A percentile compares a stretch with the other conserved stretches of the same genome.
Evolutionary conservation across 2,797 vertebrate species (phyloP).

Genomic region (Semotilus atromaculatus): DNA sequence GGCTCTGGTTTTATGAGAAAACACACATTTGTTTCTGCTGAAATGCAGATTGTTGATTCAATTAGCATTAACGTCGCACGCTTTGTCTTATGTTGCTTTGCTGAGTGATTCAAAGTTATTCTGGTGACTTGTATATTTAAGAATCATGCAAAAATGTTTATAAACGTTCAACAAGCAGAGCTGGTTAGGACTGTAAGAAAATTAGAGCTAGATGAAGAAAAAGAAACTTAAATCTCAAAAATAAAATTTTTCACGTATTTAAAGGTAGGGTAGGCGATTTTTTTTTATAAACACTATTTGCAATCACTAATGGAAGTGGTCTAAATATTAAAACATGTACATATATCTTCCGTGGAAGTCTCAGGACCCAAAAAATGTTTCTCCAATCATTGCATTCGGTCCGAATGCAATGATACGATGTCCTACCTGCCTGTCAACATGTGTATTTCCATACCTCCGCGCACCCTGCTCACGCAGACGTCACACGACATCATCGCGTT

Average conservation of each 20-base stretch:
- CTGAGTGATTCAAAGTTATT: background rate
- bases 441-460: background rate
- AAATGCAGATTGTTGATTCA: slow-evolving; percentile 9
- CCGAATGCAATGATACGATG: background rate
- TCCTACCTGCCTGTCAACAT: background rate
- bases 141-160: background rate
- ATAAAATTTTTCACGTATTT: no score
- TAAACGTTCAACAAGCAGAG: background rate
- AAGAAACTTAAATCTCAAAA: no score
- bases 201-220: background rate
- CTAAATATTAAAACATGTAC: no score
- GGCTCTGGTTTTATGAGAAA: slow-evolving; percentile 22
- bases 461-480: no score
- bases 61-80: slow-evolving; percentile 13
- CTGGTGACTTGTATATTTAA: background rate
- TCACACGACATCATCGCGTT: background rate
- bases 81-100: slow-evolving; percentile 6
- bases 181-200: background rate
- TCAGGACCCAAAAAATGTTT: background rate
- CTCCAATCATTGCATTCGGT: background rate
- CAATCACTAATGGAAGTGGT: no score
- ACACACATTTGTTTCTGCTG: slow-evolving; percentile 25
- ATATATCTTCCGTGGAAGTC: background rate
- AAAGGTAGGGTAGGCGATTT: no score
- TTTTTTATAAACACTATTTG: no score